Conservation (phyloP, 2,888 invertebrate species). For the Cylindroiulus punctatus region DNA sequence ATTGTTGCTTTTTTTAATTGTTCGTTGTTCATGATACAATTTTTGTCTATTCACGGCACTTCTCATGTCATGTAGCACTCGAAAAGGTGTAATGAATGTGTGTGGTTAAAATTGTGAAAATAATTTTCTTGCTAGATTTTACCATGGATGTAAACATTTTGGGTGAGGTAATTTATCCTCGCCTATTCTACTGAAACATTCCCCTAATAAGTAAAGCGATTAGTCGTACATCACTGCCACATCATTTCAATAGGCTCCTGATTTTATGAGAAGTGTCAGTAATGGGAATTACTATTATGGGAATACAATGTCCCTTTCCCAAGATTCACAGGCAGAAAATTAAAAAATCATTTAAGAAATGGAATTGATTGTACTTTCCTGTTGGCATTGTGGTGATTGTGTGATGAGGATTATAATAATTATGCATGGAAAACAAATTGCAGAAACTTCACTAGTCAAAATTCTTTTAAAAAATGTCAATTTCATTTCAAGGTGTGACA, state of each 20-base stretch:
- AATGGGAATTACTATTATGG: background rate
- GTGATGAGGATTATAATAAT: no score
- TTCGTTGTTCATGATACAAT: background rate
- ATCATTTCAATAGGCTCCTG: background rate
- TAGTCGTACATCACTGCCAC: background rate
- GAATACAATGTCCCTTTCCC: constrained; percentile 8
- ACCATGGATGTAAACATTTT: constrained; percentile 11
- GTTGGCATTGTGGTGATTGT: no score
- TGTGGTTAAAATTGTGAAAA: constrained; percentile 6
- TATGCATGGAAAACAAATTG: no score
- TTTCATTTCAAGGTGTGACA: background rate
- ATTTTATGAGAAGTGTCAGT: constrained; percentile 18
- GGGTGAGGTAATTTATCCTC: background rate
- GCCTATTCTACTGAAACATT: constrained; percentile 13
- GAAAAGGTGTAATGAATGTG: background rate
- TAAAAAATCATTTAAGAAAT: background rate
- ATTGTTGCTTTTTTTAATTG: constrained; percentile 20
- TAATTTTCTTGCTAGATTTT: background rate
- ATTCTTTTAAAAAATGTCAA: background rate
- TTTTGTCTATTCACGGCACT: background rate
- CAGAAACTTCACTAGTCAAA: no score
- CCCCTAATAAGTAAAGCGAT: constrained; percentile 3
- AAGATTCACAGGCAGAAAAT: constrained; percentile 7
- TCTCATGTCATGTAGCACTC: background rate
- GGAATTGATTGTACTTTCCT: background rate